Evolutionary conservation across 2,888 invertebrate species (phyloP).

Genomic region (Tethea ocularis): DNA sequence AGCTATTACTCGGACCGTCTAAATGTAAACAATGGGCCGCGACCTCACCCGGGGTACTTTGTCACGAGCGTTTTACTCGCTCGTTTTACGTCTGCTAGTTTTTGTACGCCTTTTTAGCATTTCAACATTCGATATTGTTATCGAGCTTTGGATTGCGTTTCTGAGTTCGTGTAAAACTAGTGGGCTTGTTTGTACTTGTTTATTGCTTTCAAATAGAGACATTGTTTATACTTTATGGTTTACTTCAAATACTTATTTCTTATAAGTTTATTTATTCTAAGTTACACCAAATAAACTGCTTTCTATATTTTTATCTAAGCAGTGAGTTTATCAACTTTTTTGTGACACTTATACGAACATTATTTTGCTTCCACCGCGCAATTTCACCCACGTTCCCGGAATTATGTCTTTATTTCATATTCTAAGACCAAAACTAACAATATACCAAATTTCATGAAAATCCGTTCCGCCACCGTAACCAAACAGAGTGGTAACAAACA

Average conservation of each 20-base stretch:
- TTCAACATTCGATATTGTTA: slow-evolving; percentile 42
- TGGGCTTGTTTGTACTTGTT: background rate
- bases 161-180: background rate
- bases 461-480: too few relatives aligned
- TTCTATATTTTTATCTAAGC: too few relatives aligned
- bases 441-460: too few relatives aligned
- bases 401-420: too few relatives aligned
- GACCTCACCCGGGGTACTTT: slow-evolving; percentile 49
- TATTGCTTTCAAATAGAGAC: slow-evolving; percentile 7
- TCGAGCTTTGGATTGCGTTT: slow-evolving; percentile 21
- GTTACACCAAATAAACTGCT: too few relatives aligned
- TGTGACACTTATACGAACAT: too few relatives aligned
- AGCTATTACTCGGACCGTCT: slow-evolving; percentile 19
- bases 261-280: background rate
- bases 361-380: too few relatives aligned
- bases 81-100: slow-evolving; percentile 51
- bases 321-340: too few relatives aligned
- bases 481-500: too few relatives aligned
- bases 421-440: too few relatives aligned
- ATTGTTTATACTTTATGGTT: slow-evolving; percentile 19
- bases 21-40: slow-evolving; percentile 49
- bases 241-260: slow-evolving; percentile 10
- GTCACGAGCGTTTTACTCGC: slow-evolving; percentile 51
- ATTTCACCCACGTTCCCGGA: too few relatives aligned
- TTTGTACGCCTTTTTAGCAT: slow-evolving; percentile 44